A percentile compares a stretch with the other conserved stretches of the same genome.
Evolutionary conservation across 2,797 vertebrate genomes (phyloP).

Genomic region (Chaenodraco wilsoni): DNA sequence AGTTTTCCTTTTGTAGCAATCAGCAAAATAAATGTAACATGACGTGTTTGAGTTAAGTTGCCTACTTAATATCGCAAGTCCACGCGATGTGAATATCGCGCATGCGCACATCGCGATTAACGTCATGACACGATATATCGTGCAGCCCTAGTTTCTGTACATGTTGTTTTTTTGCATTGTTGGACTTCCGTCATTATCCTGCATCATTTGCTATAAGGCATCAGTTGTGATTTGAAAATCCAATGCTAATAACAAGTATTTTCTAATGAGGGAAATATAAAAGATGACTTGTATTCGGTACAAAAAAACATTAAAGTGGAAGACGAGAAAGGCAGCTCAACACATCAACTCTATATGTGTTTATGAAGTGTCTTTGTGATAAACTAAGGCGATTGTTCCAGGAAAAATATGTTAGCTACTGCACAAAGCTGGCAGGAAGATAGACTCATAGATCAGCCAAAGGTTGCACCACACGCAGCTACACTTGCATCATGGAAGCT

Average conservation of each 20-base stretch:
- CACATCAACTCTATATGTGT: constrained; percentile 43
- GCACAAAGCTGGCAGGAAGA: constrained; percentile 28
- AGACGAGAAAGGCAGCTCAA: constrained; percentile 33
- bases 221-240: constrained; percentile 24
- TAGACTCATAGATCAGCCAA: constrained; percentile 41
- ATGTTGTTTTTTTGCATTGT: background rate
- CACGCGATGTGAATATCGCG: no score
- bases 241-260: constrained; percentile 27
- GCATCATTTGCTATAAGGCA: background rate
- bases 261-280: constrained; percentile 31
- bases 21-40: no score
- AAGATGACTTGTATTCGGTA: constrained; percentile 9
- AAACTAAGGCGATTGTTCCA: constrained; percentile 11
- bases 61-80: no score
- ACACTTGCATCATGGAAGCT: constrained; percentile 39
- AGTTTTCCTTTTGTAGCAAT: no score
- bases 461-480: constrained; percentile 52
- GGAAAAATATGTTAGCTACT: constrained; percentile 35
- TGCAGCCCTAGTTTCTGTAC: background rate
- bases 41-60: no score
- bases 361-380: constrained; percentile 38
- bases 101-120: no score
- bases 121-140: no score
- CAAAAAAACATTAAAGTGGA: background rate
- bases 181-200: constrained; percentile 1